Evolutionary conservation across 2,113 vertebrate species (phyloP).

Genomic region (Asarcornis scutulata): DNA sequence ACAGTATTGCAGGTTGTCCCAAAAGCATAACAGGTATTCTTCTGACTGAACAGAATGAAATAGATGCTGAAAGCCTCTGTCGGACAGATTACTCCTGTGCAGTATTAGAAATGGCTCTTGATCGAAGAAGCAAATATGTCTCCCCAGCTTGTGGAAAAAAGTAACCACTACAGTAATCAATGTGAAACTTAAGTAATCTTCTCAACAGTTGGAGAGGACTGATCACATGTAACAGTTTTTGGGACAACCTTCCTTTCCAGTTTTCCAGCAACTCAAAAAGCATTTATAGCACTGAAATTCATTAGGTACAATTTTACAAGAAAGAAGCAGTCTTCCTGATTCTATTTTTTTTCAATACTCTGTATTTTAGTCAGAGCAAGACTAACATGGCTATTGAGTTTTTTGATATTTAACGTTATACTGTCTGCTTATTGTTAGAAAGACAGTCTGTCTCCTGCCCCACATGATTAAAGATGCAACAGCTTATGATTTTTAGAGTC

Average conservation of each 20-base stretch:
- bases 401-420: neutral
- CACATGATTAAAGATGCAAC: neutral
- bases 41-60: neutral
- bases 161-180: neutral
- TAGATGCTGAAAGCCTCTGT: neutral
- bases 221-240: neutral
- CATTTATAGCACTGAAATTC: neutral
- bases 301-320: neutral
- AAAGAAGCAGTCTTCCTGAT: neutral
- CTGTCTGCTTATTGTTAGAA: neutral
- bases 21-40: fast-evolving
- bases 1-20: neutral
- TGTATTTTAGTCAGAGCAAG: neutral
- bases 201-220: neutral
- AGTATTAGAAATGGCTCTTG: neutral
- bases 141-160: neutral
- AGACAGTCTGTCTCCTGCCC: neutral
- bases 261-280: neutral
- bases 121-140: neutral
- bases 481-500: neutral
- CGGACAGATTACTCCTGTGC: neutral
- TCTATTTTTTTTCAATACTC: neutral
- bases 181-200: neutral
- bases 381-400: neutral
- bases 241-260: neutral